Evolutionary conservation across 2,113 vertebrate species (phyloP).

Genomic region (Aegithalos caudatus): DNA sequence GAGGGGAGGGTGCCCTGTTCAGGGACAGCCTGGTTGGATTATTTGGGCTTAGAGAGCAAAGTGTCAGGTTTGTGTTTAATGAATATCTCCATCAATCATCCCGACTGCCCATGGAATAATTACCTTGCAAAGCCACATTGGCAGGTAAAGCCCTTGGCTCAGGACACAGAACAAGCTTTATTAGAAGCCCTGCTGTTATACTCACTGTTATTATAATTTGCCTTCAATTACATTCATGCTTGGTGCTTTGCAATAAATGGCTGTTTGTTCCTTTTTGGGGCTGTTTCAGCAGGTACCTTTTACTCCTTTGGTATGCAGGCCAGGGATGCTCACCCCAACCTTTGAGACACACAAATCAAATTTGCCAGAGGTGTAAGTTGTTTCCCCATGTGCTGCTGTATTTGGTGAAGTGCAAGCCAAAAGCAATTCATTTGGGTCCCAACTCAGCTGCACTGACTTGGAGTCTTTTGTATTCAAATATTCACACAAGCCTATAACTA

Average conservation of each 20-base stretch:
- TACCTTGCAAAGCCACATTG: conserved; percentile 29
- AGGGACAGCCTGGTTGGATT: conserved; percentile 70
- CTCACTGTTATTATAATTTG: neutral
- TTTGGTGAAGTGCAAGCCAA: neutral
- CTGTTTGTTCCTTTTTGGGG: neutral
- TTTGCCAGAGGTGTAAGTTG: neutral
- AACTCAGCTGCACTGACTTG: neutral
- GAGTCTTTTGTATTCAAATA: neutral
- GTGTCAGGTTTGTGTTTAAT: conserved; percentile 55
- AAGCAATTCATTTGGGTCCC: neutral
- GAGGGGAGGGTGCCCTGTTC: conserved; percentile 39
- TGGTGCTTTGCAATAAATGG: neutral
- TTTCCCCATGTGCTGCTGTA: fast-evolving
- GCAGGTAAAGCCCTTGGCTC: conserved; percentile 43
- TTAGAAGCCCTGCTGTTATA: neutral
- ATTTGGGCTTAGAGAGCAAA: conserved; percentile 66
- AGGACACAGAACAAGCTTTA: conserved; percentile 15
- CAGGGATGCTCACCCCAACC: neutral
- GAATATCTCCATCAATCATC: conserved; percentile 64
- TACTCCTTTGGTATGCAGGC: neutral
- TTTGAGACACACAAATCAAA: neutral
- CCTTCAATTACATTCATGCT: neutral
- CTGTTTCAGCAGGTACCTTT: neutral
- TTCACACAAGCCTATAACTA: neutral
- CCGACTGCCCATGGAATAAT: neutral